Base-by-base conservation (phyloP, 2,113 vertebrate species). In the Rousettus leschenaultii region DNA sequence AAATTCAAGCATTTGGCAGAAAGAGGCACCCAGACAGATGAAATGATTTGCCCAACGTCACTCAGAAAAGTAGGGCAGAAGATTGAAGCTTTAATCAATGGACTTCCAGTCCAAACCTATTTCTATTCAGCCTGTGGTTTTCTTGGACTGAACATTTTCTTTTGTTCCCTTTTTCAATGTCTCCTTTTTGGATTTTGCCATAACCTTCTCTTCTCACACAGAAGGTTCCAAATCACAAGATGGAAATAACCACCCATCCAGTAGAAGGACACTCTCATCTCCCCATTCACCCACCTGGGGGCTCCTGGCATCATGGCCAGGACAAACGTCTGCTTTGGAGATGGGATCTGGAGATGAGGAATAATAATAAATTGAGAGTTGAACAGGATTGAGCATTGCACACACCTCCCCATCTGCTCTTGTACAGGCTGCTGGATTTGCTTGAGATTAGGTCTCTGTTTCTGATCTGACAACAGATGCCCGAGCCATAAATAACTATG, bases 361-460 rank as follows among this genome's bases (percentile, higher is more conserved):
- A 94, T 65, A 92, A 94, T 97, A 97, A 98, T 96, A 88, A 97
- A 97, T 93, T 75, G 92, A 83, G 91, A 95, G 70, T 2, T 7
- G 93, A 97, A 93, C 88, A 86, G 95, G 88, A 94, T 6, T 74
- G 94, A 97, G 97, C 97, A 38, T 21, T 48, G 92, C 93, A 95
- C 97, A 98, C 97, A 96, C 97, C 97, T 97, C 97, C 97, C 97
- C 97, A 97, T 97, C 97, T 98, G 97, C 97, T 97, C 97, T 86
- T 9, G 38, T 94, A 87, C 96, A 93, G 91, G 86, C 97, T 97
- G 97, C 97, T 97, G 97, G 91, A 91, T 97, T 95, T 94, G 97
- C 92, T 83, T 85, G 86, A 96, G 96, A 97, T 97, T 82, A 93
- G 96, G 96, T 97, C 96, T 96, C 95, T 96, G 97, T 97, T 97